Evolutionary conservation across 2,888 invertebrate genomes (phyloP), one percentile per base, ranked within the genome.

Genomic region (Orthosia gracilis): DNA sequence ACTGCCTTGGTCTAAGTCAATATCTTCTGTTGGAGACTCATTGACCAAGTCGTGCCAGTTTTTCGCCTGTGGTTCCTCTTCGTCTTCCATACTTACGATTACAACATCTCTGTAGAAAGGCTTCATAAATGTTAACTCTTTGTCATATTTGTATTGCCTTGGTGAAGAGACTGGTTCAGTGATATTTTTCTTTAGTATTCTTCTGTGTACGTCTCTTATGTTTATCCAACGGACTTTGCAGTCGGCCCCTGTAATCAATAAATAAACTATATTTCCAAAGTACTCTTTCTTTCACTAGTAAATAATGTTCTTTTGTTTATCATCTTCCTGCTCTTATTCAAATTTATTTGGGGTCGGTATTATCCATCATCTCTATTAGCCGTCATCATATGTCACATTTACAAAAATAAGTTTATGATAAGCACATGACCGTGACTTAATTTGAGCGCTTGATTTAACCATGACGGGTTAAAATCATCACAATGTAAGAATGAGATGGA

Each of bases 211-310:
- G 54, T 96, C 96, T 75, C 96, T 89, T 85, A 96, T 96, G 77
- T 96, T 95, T 55, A 96, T 93, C 96, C 96, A 96, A 82, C 96
- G 89, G 2, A 94, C 88, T 91, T 96, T 96, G 80, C 96, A 96
- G 66, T 94, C 95, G 0, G 90, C 91, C 54, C 95, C 96, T 96
- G 88, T 45, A 92, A 93, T 76, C 58, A 62, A 21, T 23, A 21
- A 61, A 13, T 21, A 13, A 13, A 7, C 12, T n/a, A 4, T 40
- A 40, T 40, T n/a, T n/a, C 0, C 0, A 0, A n/a, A 40, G 5
- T n/a, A 31, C n/a, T 1, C 57, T 31, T 11, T 58, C n/a, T n/a
- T 4, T 7, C 40, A 40, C 40, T 7, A 9, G 40, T 40, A 40
- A 9, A 9, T 40, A 40, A 40, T 9, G 9, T 1, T 9, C 7